A percentile compares a stretch with the other conserved stretches of the same genome.
These are phyloP conservation scores for Otis tarda DNA, from an alignment of 2,113 vertebrate genomes.

Conservation along the genomic window DNA sequence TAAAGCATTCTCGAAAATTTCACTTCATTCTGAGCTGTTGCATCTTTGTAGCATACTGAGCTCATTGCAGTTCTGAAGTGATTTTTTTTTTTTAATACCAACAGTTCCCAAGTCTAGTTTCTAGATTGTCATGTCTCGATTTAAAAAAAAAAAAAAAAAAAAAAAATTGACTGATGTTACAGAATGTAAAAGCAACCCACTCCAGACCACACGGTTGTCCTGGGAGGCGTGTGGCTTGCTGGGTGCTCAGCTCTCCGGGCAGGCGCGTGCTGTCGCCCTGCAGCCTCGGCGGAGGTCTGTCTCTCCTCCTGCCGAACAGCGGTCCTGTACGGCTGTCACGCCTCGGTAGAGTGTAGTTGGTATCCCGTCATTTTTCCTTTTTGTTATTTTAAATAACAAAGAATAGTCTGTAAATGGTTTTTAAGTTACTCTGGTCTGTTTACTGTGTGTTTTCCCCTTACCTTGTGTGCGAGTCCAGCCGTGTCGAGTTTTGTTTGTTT, in stretches of 20 bases:
- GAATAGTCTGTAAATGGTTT: slow-evolving; percentile 66
- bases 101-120: slow-evolving; percentile 56
- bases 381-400: slow-evolving; percentile 66
- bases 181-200: slow-evolving; percentile 63
- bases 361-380: slow-evolving; percentile 44
- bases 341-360: slow-evolving; percentile 37
- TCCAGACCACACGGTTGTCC: slow-evolving; percentile 65
- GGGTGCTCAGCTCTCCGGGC: slow-evolving; percentile 58
- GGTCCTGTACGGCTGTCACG: slow-evolving; percentile 10
- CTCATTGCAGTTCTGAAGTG: slow-evolving; percentile 60
- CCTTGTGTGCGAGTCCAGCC: slow-evolving; percentile 52
- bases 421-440: slow-evolving; percentile 55
- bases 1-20: slow-evolving; percentile 35
- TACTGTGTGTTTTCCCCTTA: slow-evolving; percentile 30
- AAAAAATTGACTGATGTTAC: slow-evolving; percentile 25
- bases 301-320: slow-evolving; percentile 21
- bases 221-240: slow-evolving; percentile 48
- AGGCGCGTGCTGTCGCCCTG: slow-evolving; percentile 43
- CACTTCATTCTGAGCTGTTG: slow-evolving; percentile 63
- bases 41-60: slow-evolving; percentile 55
- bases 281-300: slow-evolving; percentile 16
- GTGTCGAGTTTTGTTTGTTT: slow-evolving; percentile 68
- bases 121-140: slow-evolving; percentile 40
- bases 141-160: slow-evolving; percentile 23
- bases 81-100: slow-evolving; percentile 26